A percentile compares a stretch with the other conserved stretches of the same genome.
These are phyloP conservation scores for Drosophila equinoxialis DNA, from an alignment of 1,140 invertebrate genomes.

Conservation along the genomic window DNA sequence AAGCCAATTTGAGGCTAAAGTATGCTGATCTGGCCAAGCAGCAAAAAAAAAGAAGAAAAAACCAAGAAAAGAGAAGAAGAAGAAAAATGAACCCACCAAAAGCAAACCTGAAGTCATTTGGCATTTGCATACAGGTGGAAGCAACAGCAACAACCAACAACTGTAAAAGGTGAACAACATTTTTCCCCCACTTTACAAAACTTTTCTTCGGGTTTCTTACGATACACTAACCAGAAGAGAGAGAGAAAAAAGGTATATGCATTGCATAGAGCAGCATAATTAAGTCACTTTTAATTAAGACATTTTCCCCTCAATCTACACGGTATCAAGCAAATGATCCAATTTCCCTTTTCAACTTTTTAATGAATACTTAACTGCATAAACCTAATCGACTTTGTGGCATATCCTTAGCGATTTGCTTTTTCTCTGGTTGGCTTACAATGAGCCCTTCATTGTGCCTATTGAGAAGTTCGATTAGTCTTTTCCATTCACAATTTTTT, in stretches of 20 bases:
- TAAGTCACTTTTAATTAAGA: too few species aligned
- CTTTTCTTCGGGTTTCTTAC: conserved; percentile 19
- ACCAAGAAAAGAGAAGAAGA: conserved; percentile 16
- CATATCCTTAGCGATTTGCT: too few species aligned
- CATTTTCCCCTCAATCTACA: too few species aligned
- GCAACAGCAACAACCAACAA: conserved; percentile 49
- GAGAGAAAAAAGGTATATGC: not conserved
- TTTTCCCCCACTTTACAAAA: conserved; percentile 45
- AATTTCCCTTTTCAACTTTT: too few species aligned
- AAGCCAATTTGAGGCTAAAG: conserved; percentile 20
- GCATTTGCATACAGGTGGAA: conserved; percentile 73
- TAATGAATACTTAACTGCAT: too few species aligned
- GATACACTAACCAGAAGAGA: not conserved
- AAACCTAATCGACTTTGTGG: too few species aligned
- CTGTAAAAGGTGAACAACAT: conserved; percentile 76
- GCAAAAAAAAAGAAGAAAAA: not conserved
- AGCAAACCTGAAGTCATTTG: conserved; percentile 57
- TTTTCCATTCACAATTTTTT: too few species aligned
- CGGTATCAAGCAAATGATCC: too few species aligned
- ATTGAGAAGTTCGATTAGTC: too few species aligned
- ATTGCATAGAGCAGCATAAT: not conserved
- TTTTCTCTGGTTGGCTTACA: too few species aligned
- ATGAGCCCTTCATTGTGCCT: too few species aligned
- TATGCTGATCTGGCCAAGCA: conserved; percentile 13
- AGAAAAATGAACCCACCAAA: conserved; percentile 64